Base-by-base conservation (phyloP, 1,140 invertebrate genomes). In the Scylla paramamosain region DNA sequence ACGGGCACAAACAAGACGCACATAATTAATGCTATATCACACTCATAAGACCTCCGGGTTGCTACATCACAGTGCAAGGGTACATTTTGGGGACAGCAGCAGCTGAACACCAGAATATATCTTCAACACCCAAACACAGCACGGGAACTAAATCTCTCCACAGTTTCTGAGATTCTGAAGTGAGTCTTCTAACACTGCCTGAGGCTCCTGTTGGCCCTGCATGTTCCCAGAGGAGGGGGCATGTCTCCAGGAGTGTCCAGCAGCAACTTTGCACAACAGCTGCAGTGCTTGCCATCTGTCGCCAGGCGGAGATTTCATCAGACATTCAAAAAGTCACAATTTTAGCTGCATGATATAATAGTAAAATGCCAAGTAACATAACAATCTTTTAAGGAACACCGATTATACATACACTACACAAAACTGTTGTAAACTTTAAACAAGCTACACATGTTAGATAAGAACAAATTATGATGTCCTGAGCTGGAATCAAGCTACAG, bases 21-120 rank as follows among this genome's bases (percentile, higher is more conserved):
- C 67, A 77, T 77, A 77, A 77, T 77, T 77, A 77, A 77, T n/a
- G n/a, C 67, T 77, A 77, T 77, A 77, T 77, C 67, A 77, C 67
- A 77, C 67, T 77, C 67, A 8, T 77, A 77, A 77, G 67, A 77
- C 67, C 67, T 77, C 67, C n/a, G 67, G 67, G 67, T 77, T 77
- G 25, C 67, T 77, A 77, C 67, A 59, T 59, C 67, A 77, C 67
- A 77, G 67, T 77, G 67, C 67, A 77, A n/a, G 67, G 67, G 25
- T 77, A 77, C 67, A 77, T 77, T 77, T n/a, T 77, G 67, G 67
- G 67, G 8, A 77, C 67, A 77, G 67, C 67, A n/a, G 25, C 67
- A 77, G 67, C 67, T 77, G 67, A n/a, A 77, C 67, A 77, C 67
- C 67, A 77, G 67, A 77, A 77, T n/a, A 77, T 77, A 77, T 20